These are phyloP conservation scores for Lutjanus erythropterus DNA, from an alignment of 2,113 vertebrate species.

Conservation along the genomic window DNA sequence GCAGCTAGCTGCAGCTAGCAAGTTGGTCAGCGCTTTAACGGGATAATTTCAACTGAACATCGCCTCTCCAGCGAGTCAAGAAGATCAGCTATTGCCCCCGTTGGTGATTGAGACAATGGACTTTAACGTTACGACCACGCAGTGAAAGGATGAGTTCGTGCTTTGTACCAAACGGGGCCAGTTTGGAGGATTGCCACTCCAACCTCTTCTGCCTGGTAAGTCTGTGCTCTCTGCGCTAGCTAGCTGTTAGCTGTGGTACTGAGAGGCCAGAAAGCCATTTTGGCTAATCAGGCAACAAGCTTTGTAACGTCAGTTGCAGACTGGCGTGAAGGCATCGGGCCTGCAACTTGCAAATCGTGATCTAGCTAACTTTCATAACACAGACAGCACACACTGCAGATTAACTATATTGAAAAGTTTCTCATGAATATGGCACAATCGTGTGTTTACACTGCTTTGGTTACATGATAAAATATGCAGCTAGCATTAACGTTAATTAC, in stretches of 20 bases:
- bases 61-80: conserved; percentile 54
- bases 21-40: conserved; percentile 68
- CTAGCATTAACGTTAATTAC: conserved; percentile 26
- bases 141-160: conserved; percentile 99
- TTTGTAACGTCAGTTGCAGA: conserved; percentile 81
- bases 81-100: conserved; percentile 63
- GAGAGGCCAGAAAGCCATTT: conserved; percentile 84
- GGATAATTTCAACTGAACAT: conserved; percentile 67
- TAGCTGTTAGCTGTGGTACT: conserved; percentile 66
- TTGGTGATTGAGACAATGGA: conserved; percentile 96
- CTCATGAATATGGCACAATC: neutral
- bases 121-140: conserved; percentile 89
- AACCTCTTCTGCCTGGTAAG: conserved; percentile 99
- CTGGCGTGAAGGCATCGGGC: conserved; percentile 80
- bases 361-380: conserved; percentile 66
- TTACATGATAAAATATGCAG: conserved; percentile 19
- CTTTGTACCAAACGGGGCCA: conserved; percentile 99
- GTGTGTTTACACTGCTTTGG: conserved; percentile 37
- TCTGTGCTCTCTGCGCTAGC: conserved; percentile 79
- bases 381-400: conserved; percentile 22
- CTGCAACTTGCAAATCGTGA: conserved; percentile 71
- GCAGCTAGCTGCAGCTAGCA: conserved; percentile 67
- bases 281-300: conserved; percentile 84
- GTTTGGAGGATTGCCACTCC: conserved; percentile 99
- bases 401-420: neutral